Evolutionary conservation across 2,797 vertebrate species (phyloP).

Genomic region (Tangara arthus): DNA sequence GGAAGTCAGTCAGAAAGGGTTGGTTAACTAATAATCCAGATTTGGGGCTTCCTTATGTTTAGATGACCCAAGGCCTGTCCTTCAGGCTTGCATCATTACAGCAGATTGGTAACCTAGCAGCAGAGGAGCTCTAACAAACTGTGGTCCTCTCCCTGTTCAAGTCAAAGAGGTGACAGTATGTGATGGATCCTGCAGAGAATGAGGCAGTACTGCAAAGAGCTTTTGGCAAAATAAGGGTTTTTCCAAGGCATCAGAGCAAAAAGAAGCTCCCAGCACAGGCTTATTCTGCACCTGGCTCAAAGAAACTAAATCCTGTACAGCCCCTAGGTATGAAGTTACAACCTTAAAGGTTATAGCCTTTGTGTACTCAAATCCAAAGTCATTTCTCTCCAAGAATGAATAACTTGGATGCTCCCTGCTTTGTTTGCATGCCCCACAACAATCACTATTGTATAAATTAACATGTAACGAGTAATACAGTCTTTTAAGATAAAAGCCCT

Average conservation of each 20-base stretch:
- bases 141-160: not conserved
- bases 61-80: not conserved
- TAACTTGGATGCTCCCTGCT: not conserved
- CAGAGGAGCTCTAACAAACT: not conserved
- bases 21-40: not conserved
- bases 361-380: not conserved
- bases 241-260: not conserved
- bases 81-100: not conserved
- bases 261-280: not conserved
- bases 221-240: not conserved
- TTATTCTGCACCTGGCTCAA: not conserved
- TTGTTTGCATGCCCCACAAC: not conserved
- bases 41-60: not conserved
- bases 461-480: constrained; percentile 17
- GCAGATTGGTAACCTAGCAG: not conserved
- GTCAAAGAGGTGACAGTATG: not conserved
- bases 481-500: not conserved
- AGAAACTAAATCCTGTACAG: not conserved
- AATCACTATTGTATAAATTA: constrained; percentile 6
- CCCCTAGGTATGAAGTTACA: not conserved
- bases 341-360: not conserved
- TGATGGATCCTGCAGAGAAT: not conserved
- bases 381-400: not conserved
- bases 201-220: not conserved
- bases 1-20: not conserved